These are phyloP conservation scores for Elysia crispata DNA, from an alignment of 2,888 invertebrate genomes.

Conservation along the genomic window DNA sequence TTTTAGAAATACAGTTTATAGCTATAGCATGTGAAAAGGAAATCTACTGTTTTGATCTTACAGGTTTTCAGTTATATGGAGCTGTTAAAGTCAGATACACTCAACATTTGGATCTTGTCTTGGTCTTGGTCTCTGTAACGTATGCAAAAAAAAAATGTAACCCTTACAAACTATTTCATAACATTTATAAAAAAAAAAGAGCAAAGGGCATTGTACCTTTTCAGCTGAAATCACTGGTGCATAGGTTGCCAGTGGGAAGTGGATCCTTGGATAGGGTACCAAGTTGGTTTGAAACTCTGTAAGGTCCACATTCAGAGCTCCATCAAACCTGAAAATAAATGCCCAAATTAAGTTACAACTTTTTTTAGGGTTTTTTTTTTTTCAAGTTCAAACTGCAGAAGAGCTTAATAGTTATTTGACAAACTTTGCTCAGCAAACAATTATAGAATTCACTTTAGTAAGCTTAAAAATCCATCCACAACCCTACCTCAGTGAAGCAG, in stretches of 20 bases:
- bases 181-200: too few relatives aligned
- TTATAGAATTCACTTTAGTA: neutral
- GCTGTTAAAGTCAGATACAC: too few relatives aligned
- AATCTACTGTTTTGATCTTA: too few relatives aligned
- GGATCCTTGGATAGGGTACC: constrained; percentile 81
- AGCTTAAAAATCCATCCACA: neutral
- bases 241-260: constrained; percentile 90
- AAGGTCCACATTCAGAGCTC: constrained; percentile 79
- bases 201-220: constrained; percentile 78
- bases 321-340: constrained; percentile 74
- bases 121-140: too few relatives aligned
- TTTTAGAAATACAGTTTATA: too few relatives aligned
- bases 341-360: neutral
- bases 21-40: too few relatives aligned
- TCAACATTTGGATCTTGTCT: too few relatives aligned
- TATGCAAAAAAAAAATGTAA: too few relatives aligned
- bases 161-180: too few relatives aligned
- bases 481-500: constrained; percentile 70
- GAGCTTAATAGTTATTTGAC: neutral
- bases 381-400: neutral
- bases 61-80: too few relatives aligned
- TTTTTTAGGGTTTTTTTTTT: neutral
- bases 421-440: neutral
- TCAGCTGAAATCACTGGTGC: constrained; percentile 95
- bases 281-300: constrained; percentile 79